Conservation (phyloP, 2,888 invertebrate genomes). For the Dasypogon diadema region DNA sequence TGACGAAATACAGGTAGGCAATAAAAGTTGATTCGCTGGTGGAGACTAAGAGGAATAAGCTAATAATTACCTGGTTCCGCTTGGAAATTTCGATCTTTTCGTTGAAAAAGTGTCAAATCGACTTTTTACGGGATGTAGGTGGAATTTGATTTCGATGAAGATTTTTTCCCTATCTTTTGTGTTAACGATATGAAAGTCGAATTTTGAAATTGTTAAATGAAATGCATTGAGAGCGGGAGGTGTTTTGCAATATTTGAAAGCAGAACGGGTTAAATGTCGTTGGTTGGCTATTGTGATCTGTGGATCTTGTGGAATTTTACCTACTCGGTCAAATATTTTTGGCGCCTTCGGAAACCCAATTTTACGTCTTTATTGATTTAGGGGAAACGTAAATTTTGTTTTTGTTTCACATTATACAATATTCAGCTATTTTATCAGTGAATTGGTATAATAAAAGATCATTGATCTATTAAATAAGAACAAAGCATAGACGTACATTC, state of each 20-base stretch:
- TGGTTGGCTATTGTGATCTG: too few relatives aligned
- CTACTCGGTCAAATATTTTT: too few relatives aligned
- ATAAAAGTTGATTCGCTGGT: background rate
- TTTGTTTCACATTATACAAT: too few relatives aligned
- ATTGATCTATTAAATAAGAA: too few relatives aligned
- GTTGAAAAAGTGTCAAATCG: background rate
- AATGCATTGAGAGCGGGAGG: background rate
- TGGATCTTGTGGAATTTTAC: background rate
- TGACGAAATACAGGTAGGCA: background rate
- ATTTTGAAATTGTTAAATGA: conserved; percentile 4
- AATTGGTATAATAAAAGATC: too few relatives aligned
- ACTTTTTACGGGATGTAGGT: conserved; percentile 3
- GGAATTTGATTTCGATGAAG: conserved; percentile 4
- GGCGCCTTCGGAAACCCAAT: too few relatives aligned
- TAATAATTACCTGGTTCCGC: conserved; percentile 3
- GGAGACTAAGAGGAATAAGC: background rate
- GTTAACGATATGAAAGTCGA: conserved; percentile 10
- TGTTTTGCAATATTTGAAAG: background rate
- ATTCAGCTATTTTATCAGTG: too few relatives aligned
- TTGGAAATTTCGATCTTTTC: background rate
- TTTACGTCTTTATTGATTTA: too few relatives aligned
- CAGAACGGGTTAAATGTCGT: too few relatives aligned
- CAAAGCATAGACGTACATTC: too few relatives aligned
- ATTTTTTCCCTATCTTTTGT: background rate
- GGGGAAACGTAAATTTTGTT: too few relatives aligned